phyloP scores from a whole-genome alignment of 2,797 vertebrate species.

The Spea hammondii region DNA sequence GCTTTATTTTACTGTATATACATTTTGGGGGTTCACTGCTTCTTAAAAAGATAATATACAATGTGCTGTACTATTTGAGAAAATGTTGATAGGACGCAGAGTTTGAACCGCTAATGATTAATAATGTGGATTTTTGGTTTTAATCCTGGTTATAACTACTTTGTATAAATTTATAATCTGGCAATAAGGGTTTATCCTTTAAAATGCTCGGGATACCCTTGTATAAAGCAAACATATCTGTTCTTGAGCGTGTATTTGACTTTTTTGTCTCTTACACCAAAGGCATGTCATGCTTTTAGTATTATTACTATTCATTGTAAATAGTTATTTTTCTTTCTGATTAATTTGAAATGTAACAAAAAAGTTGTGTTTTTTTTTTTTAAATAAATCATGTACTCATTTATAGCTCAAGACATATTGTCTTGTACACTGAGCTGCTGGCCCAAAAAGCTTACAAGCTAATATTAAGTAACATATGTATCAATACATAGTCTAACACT shows the following conservation, averaged over 20 bases:
- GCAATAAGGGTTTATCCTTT: no score
- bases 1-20: no score
- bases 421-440: not conserved
- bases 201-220: not conserved
- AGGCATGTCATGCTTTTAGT: constrained; percentile 6
- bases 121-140: no score
- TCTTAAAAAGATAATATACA: no score
- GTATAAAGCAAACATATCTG: not conserved
- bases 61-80: no score
- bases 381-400: not conserved
- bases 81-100: no score
- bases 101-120: no score
- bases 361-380: not conserved
- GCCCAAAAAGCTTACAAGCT: not conserved
- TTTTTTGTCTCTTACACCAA: not conserved
- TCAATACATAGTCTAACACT: constrained; percentile 42
- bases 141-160: no score
- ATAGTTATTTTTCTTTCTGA: constrained; percentile 26
- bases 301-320: constrained; percentile 19
- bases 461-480: constrained; percentile 7
- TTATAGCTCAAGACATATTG: not conserved
- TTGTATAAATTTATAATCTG: no score
- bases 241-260: not conserved
- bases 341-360: not conserved
- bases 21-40: no score